Evolutionary conservation across 2,113 vertebrate species (phyloP), one percentile per base, ranked within the genome.

Genomic region (Ia io): DNA sequence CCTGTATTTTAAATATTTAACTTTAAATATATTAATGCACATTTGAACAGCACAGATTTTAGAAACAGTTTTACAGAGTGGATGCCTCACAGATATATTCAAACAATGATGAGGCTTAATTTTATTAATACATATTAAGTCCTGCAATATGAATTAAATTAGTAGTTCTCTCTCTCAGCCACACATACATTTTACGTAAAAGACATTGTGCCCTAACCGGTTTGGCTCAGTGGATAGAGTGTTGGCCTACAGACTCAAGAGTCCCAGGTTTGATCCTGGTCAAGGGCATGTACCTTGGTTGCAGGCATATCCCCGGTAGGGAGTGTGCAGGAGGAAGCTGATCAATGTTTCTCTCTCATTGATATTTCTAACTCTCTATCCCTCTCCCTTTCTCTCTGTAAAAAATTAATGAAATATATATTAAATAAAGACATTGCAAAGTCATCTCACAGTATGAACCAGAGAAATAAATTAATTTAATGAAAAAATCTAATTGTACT

Each of bases 391-490:
- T 53, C 51, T 53, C 51, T 53, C 51, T 53, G 51, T 53, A 20
- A 53, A 53, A 53, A 53, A 53, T 20, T 53, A 53, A 53, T 20
- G 22, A 53, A 53, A 53, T 51, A 53, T 20, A 53, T 53, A 20
- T 51, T 51, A 5, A 5, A 53, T 4, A 91, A 95, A 89, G 28
- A 61, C 1, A 67, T 94, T 90, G 20, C 22, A 87, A 83, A 49
- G 9, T 70, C 18, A 90, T 93, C 9, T 91, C 65, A 83, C 2
- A 92, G 63, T 87, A 92, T 9, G 37, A 92, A 90, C 5, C 23
- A 44, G 32, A 85, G 30, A 94, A 86, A 88, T 44, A 61, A 92
- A 42, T 93, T 61, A 63, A 78, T 93, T 59, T 40, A 73, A 67
- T 83, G 9, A 74, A 91, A 94, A 85, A 92, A 47, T 86, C 5